Evolutionary conservation across 2,113 vertebrate genomes (phyloP).

Genomic region (Ochotona princeps): DNA sequence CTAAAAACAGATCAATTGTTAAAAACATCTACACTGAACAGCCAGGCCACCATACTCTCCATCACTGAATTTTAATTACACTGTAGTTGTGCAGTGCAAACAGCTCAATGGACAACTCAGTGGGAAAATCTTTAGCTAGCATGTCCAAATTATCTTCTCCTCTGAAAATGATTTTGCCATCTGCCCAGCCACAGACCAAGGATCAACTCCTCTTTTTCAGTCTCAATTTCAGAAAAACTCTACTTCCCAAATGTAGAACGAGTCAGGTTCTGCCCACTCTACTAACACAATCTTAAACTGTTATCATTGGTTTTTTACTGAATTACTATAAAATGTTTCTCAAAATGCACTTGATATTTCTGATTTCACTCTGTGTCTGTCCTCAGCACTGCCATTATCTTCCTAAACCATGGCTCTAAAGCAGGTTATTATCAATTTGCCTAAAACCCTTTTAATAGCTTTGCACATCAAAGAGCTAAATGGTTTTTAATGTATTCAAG

Average conservation of each 20-base stretch:
- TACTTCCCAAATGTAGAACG: slow-evolving; percentile 11
- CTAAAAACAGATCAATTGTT: neutral
- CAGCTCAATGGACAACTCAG: neutral
- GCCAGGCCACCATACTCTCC: neutral
- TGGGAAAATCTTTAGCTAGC: neutral
- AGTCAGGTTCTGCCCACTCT: slow-evolving; percentile 23
- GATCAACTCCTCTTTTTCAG: neutral
- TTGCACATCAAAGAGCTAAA: neutral
- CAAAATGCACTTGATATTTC: neutral
- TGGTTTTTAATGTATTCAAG: neutral
- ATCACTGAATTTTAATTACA: neutral
- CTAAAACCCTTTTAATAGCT: slow-evolving; percentile 19
- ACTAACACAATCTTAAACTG: neutral
- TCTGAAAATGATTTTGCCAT: slow-evolving; percentile 19
- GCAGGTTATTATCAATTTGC: slow-evolving; percentile 1
- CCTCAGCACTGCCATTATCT: neutral
- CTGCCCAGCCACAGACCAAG: neutral
- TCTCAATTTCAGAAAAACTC: slow-evolving; percentile 37
- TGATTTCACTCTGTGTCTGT: slow-evolving; percentile 1
- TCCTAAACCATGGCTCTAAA: neutral
- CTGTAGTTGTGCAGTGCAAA: neutral
- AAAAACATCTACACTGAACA: neutral
- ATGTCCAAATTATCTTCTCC: neutral
- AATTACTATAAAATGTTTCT: neutral
- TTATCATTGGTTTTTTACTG: neutral